Base-by-base conservation (phyloP, 2,888 invertebrate species). In the Balanococcus diminutus region DNA sequence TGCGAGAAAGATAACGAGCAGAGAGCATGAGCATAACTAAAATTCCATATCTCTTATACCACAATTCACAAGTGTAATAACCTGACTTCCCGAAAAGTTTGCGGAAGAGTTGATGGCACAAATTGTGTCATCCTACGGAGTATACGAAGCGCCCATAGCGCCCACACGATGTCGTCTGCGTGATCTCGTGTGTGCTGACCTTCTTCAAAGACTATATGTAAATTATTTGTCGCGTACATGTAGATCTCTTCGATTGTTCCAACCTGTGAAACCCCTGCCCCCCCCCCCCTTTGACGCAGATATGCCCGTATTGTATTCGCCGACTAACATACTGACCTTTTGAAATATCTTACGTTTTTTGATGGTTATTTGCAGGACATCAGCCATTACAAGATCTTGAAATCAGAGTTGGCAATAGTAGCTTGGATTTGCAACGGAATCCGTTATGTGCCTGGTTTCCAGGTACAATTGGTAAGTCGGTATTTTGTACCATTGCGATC, bases 361-460 rank as follows among this genome's bases (percentile, higher is more conserved):
- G 11, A 9, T 0, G 8, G 42, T 42, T 14, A 1, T 86, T 88
- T 88, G 51, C 90, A 93, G 96, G 96, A 87, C 96, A 96, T 89
- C 96, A 96, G 89, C 96, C 96, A 1, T 91, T 97, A 16, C 96
- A 96, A 90, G 96, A 96, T 89, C 91, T 97, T 86, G 96, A 97
- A 91, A 96, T 96, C 87, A 91, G 96, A 86, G 96, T 96, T n/a
- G 97, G 97, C 25, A 97, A 97, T 90, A 96, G 96, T 89, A 96
- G 96, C 89, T 93, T 93, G 0, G 95, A 96, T 89, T 91, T 96
- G 82, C 96, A 96, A 89, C 92, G 96, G 87, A 97, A 97, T 91
- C 96, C 96, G 19, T 91, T 97, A 0, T 97, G 97, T 89, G 96
- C 97, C 32, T 97, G 97, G 97, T 96, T 96, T 90, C 97, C 97